phyloP scores from a whole-genome alignment of 2,113 vertebrate genomes.

The Monopterus albus region DNA sequence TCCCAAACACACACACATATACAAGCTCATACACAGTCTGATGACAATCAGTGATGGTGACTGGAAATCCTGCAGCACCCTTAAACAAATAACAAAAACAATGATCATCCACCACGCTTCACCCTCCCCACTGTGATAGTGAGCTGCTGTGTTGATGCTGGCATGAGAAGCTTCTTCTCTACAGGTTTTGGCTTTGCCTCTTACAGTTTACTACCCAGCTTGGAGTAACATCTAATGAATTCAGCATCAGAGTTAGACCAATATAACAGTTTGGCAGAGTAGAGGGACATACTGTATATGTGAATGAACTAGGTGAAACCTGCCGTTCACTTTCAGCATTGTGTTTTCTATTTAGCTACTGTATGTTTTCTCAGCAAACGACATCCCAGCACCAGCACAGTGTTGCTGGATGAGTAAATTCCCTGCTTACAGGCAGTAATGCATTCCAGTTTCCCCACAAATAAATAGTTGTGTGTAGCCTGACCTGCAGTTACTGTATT shows the following conservation, averaged over 20 bases:
- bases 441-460: not conserved
- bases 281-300: too few species aligned
- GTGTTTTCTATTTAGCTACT: too few species aligned
- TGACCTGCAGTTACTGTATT: not conserved
- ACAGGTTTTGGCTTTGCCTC: not conserved
- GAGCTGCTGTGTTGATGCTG: constrained; percentile 1
- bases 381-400: too few species aligned
- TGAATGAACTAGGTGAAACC: too few species aligned
- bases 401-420: too few species aligned
- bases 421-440: not conserved
- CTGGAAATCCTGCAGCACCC: not conserved
- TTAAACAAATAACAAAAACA: not conserved
- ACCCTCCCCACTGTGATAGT: not conserved
- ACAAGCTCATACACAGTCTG: constrained; percentile 2
- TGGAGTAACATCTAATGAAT: not conserved
- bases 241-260: constrained; percentile 12
- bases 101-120: not conserved
- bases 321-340: not conserved
- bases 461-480: not conserved
- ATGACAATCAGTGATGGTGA: not conserved
- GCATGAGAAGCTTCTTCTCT: constrained; percentile 16
- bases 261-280: not conserved
- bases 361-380: not conserved
- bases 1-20: constrained; percentile 2
- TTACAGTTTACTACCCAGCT: not conserved